Conservation (phyloP, 2,797 vertebrate species). For the Triplophysa bombifrons region DNA sequence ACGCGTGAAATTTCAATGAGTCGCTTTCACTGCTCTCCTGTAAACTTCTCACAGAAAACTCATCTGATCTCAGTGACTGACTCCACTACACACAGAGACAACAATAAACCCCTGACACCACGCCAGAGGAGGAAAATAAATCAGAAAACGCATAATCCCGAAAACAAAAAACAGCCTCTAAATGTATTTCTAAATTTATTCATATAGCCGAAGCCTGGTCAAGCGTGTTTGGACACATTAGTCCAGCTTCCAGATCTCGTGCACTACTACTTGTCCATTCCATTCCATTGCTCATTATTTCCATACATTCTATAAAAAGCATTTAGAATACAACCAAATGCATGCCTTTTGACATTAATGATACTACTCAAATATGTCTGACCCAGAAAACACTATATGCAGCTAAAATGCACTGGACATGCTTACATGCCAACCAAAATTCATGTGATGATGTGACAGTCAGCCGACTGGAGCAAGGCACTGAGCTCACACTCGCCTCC, state of each 20-base stretch:
- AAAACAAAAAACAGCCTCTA: neutral
- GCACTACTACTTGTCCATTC: neutral
- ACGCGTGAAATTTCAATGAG: slow-evolving; percentile 59
- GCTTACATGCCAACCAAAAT: slow-evolving; percentile 54
- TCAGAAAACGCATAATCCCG: neutral
- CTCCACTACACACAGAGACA: slow-evolving; percentile 17
- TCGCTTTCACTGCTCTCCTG: slow-evolving; percentile 13
- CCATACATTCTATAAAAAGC: neutral
- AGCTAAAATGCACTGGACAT: slow-evolving; percentile 40
- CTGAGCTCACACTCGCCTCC: slow-evolving; percentile 47
- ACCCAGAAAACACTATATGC: slow-evolving; percentile 2
- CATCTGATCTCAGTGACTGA: slow-evolving; percentile 8
- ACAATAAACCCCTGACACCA: slow-evolving; percentile 9
- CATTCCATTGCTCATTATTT: neutral
- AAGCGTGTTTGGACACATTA: too few relatives aligned
- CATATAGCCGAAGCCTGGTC: neutral
- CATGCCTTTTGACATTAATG: slow-evolving; percentile 7
- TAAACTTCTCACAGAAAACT: slow-evolving; percentile 44
- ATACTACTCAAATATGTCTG: slow-evolving; percentile 28
- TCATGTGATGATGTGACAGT: slow-evolving; percentile 53
- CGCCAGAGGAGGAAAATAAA: neutral
- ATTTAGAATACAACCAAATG: neutral
- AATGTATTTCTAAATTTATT: neutral
- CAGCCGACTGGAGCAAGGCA: slow-evolving; percentile 34
- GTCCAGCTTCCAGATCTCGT: neutral